Evolutionary conservation across 2,888 invertebrate species (phyloP), one percentile per base, ranked within the genome.

Genomic region (Drosophila pseudotalamancana): DNA sequence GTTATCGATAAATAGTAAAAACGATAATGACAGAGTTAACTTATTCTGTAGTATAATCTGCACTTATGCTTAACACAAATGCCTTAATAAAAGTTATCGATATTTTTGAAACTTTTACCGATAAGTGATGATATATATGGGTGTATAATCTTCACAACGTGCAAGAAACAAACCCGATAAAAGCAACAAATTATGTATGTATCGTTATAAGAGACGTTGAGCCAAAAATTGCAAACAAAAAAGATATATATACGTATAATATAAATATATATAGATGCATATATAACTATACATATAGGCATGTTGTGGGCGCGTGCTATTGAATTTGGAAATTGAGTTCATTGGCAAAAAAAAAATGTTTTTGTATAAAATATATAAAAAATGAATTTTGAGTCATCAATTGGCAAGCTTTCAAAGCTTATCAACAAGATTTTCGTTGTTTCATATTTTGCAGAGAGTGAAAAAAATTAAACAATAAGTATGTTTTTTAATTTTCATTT

Each of bases 301-400:
- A 19, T n/a, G 6, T 9, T 12, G 63, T 42, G 19, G 39, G 49
- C 51, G 39, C 23, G 23, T 34, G 46, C n/a, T 29, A 2, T 27
- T 56, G n/a, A 14, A 27, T 35, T 50, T 42, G 8, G 21, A 51
- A 57, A 66, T 37, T 61, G 42, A 57, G 45, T 56, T 75, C 72
- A 77, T 11, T 59, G 55, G 45, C 61, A 67, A 46, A 27, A 35
- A 37, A 40, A 45, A 25, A 40, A 19, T n/a, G n/a, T n/a, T n/a
- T 21, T 29, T 9, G 12, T 11, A n/a, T 18, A 25, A n/a, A n/a
- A n/a, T 53, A 40, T 49, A 31, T 49, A 12, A n/a, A 55, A 55
- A 34, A 21, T 14, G 6, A 48, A 25, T 18, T 23, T 16, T 35
- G 34, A 39, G 6, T 49, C 23, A 16, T 54, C 53, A 59, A 54